phyloP scores from a whole-genome alignment of 2,113 vertebrate genomes.

The Eubucco bourcierii region DNA sequence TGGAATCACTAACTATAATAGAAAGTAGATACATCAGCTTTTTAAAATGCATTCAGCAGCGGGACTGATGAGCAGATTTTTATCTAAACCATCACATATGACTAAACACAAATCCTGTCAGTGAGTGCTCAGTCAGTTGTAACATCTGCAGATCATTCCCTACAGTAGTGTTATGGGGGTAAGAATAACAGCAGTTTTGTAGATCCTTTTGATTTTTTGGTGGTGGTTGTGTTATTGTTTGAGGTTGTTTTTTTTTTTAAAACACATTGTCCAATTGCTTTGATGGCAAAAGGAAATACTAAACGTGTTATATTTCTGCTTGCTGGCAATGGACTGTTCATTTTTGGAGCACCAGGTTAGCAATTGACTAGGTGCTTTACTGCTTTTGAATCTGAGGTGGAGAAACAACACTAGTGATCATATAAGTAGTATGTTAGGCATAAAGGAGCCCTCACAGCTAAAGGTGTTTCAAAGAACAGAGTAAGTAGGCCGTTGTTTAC shows the following conservation, averaged over 20 bases:
- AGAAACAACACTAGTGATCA: background rate
- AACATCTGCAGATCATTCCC: conserved; percentile 55
- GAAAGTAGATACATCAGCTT: conserved; percentile 78
- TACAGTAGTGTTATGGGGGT: background rate
- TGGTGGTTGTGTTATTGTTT: background rate
- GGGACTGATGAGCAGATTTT: conserved; percentile 84
- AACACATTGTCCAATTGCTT: background rate
- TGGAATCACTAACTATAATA: conserved; percentile 32
- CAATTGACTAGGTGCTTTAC: background rate
- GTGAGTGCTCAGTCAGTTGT: conserved; percentile 81
- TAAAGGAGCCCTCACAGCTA: background rate
- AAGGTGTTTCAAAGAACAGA: background rate
- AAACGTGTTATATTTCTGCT: background rate
- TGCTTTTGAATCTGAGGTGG: background rate
- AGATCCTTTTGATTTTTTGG: background rate
- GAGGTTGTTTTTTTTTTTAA: background rate
- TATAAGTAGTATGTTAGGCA: background rate
- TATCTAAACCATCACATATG: conserved; percentile 74
- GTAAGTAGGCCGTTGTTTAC: background rate
- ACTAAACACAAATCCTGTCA: conserved; percentile 78
- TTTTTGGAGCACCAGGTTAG: background rate
- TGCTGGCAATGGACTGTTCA: background rate
- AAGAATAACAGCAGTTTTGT: conserved; percentile 8
- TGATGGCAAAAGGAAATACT: background rate
- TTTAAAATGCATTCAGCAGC: conserved; percentile 74